Conservation (phyloP, 2,113 vertebrate species). For the Pterophyllum scalare region DNA sequence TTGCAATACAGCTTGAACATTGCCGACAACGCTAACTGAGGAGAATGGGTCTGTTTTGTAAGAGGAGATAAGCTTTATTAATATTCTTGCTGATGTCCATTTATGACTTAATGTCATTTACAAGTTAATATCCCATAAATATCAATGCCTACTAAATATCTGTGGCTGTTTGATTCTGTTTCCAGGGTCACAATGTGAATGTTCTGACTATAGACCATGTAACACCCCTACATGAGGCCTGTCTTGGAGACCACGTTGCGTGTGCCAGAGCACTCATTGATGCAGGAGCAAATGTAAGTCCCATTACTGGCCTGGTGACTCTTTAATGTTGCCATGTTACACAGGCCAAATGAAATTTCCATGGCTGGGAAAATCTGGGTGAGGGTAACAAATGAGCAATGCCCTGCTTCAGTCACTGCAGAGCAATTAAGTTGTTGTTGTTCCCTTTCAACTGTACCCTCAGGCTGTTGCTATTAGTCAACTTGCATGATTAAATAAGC, state of each 20-base stretch:
- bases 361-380: slow-evolving; percentile 37
- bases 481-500: slow-evolving; percentile 50
- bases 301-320: slow-evolving; percentile 20
- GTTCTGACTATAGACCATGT: slow-evolving; percentile 93
- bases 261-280: slow-evolving; percentile 92
- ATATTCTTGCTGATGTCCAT: neutral
- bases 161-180: slow-evolving; percentile 32
- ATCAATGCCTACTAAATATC: neutral
- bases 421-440: slow-evolving; percentile 46
- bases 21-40: neutral
- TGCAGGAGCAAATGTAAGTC: slow-evolving; percentile 93
- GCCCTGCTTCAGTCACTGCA: slow-evolving; percentile 10
- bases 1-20: neutral
- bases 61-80: slow-evolving; percentile 6
- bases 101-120: neutral
- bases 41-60: slow-evolving; percentile 8
- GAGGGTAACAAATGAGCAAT: slow-evolving; percentile 44
- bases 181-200: slow-evolving; percentile 93
- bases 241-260: slow-evolving; percentile 89
- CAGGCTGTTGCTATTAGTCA: slow-evolving; percentile 61
- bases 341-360: slow-evolving; percentile 60
- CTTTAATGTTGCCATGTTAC: slow-evolving; percentile 34
- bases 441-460: slow-evolving; percentile 40
- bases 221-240: slow-evolving; percentile 94
- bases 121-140: neutral